A percentile compares a stretch with the other conserved stretches of the same genome.
Conservation (phyloP, 37 sponge, comb jelly and placozoan genomes). For the Diacarnus erythraeanus region DNA sequence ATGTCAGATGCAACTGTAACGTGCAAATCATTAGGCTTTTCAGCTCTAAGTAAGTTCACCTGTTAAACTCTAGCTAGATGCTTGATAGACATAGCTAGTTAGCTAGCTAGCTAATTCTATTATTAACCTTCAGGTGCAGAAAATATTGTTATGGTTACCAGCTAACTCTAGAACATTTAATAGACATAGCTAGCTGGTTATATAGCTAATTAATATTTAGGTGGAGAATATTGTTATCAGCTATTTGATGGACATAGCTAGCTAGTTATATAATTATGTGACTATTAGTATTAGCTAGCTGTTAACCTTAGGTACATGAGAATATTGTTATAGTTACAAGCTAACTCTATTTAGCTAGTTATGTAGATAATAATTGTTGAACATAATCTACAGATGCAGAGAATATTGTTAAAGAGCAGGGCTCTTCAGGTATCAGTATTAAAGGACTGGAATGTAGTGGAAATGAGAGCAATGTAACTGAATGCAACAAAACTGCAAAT, state of each 20-base stretch:
- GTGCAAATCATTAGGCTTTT: constrained; percentile 28
- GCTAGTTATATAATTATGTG: no score
- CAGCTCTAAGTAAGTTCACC: background rate
- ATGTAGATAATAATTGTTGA: no score
- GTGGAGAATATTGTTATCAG: no score
- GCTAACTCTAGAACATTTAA: no score
- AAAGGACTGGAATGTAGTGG: background rate
- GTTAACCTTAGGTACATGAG: no score
- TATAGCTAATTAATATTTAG: background rate
- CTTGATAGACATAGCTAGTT: background rate
- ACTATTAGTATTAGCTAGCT: no score
- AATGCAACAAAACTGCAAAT: background rate
- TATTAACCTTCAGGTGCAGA: background rate
- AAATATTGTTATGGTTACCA: background rate
- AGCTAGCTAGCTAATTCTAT: no score
- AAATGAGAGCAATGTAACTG: background rate
- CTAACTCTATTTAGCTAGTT: no score
- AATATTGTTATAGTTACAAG: no score
- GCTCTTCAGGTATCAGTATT: background rate
- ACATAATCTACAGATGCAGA: background rate
- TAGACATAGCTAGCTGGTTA: background rate
- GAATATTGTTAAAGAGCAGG: background rate
- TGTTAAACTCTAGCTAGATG: no score
- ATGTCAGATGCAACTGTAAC: constrained; percentile 14
- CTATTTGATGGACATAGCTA: no score